Conservation (phyloP, 2,113 vertebrate species). For the Pangasianodon gigas region DNA sequence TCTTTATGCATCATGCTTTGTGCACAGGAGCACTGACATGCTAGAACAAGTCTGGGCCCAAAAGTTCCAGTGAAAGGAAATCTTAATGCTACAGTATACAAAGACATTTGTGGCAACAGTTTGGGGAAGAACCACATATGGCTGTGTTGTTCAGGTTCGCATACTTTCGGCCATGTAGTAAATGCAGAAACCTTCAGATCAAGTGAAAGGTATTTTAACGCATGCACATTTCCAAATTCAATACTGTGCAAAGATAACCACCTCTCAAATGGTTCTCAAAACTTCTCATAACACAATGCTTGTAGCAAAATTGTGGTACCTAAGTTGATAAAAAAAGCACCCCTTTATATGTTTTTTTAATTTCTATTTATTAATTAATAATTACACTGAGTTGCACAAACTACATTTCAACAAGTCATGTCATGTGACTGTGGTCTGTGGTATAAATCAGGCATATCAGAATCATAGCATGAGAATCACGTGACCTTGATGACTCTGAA, state of each 20-base stretch:
- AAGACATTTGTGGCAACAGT: too few relatives aligned
- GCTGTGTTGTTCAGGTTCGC: too few relatives aligned
- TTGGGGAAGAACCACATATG: too few relatives aligned
- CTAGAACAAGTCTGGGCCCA: too few relatives aligned
- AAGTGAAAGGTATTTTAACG: too few relatives aligned
- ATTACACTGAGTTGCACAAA: neutral
- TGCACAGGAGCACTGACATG: too few relatives aligned
- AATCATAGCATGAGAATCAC: neutral
- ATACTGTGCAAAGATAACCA: neutral
- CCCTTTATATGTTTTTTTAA: neutral
- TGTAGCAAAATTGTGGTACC: neutral
- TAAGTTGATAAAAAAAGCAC: neutral
- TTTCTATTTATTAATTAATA: neutral
- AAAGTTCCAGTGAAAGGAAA: too few relatives aligned
- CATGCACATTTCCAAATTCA: neutral
- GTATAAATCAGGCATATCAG: neutral
- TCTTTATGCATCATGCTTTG: too few relatives aligned
- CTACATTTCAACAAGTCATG: neutral
- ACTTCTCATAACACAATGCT: too few relatives aligned
- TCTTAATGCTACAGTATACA: too few relatives aligned
- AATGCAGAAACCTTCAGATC: too few relatives aligned
- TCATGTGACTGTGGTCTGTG: neutral
- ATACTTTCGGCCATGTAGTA: too few relatives aligned
- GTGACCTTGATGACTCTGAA: neutral
- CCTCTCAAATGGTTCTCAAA: neutral